Evolutionary conservation across 2,888 invertebrate species (phyloP), one percentile per base, ranked within the genome.

Genomic region (Alentia gelatinosa): DNA sequence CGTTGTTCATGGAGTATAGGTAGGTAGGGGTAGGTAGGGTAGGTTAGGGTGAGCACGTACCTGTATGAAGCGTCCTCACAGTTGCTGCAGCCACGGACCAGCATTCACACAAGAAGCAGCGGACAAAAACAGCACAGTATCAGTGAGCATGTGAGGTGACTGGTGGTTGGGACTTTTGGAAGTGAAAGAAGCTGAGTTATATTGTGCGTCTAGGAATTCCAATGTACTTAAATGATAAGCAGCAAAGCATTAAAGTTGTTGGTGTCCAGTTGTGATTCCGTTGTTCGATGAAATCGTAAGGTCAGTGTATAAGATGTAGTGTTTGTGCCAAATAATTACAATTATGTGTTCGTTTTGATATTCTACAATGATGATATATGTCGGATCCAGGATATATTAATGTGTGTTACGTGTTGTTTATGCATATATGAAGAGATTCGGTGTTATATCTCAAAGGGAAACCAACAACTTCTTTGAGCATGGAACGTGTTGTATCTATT

Each of bases 61-160:
- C 79, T 79, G 79, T 79, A 79, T 0, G 79, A 79, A 79, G 79
- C 79, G n/a, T 79, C 79, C 0, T 79, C 79, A 37, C 35, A 35
- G 39, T 79, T 79, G 79, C 79, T 79, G 79, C 79, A 79, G 37
- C 15, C 37, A 39, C n/a, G 79, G 26, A 79, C 79, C 79, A 79
- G 79, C 79, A 79, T 19, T 74, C 15, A 79, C 37, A 79, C 79
- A 79, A 39, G 35, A 35, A 79, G 79, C 79, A 79, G 79, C 79
- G 23, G 79, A 79, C 79, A 79, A 79, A 35, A 79, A 79, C 35
- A 39, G 79, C 79, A 74, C 74, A 79, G 79, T 37, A 26, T 79
- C 79, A 37, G 79, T 79, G 37, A 79, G 79, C 79, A 79, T 79
- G 39, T 37, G 37, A 37, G 37, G 37, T 35, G 37, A 7, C 5